These are phyloP conservation scores for Drosophila falleni DNA, from an alignment of 2,888 invertebrate genomes.

Conservation along the genomic window DNA sequence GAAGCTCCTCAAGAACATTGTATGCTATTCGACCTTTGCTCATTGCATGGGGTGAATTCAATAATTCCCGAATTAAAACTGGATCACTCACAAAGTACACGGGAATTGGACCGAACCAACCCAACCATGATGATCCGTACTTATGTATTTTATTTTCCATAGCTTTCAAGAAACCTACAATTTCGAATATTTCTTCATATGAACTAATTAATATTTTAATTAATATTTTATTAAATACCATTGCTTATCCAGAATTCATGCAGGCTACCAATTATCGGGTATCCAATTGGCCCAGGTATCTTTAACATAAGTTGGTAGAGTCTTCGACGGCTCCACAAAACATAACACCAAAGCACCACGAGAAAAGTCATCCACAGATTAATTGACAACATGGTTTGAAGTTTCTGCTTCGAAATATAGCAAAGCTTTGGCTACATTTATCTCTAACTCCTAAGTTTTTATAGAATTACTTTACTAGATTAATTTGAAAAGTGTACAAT, in stretches of 20 bases:
- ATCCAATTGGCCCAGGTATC: constrained; percentile 18
- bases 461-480: constrained; percentile 3
- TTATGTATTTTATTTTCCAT: constrained; percentile 13
- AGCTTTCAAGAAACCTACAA: constrained; percentile 1
- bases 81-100: constrained; percentile 76
- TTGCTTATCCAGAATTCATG: background rate
- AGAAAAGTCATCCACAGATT: constrained; percentile 4
- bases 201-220: too few relatives aligned
- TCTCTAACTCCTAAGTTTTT: constrained; percentile 10
- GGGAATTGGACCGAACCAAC: constrained; percentile 78
- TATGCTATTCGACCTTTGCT: constrained; percentile 63
- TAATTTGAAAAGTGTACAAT: background rate
- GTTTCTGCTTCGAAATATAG: background rate
- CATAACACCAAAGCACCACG: constrained; percentile 4
- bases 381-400: constrained; percentile 3
- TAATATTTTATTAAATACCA: background rate
- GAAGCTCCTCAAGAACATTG: constrained; percentile 63
- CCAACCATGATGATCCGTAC: constrained; percentile 64
- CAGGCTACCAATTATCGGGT: constrained; percentile 11
- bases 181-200: background rate
- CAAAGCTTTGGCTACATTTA: background rate
- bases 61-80: constrained; percentile 63
- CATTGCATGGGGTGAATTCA: constrained; percentile 70
- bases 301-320: constrained; percentile 9
- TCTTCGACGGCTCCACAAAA: constrained; percentile 20